Conservation (phyloP, 2,888 invertebrate genomes). For the Himalopsyche tibetana region DNA sequence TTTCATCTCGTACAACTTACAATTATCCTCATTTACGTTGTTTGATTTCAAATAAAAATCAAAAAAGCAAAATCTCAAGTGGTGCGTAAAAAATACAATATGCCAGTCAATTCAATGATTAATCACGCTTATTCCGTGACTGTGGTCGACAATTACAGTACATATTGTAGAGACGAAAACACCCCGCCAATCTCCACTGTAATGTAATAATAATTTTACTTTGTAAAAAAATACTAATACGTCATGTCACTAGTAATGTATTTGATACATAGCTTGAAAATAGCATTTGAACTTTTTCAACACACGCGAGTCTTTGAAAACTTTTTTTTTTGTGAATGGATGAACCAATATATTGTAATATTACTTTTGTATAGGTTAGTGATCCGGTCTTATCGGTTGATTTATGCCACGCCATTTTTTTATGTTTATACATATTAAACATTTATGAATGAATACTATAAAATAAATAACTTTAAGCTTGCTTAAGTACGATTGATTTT, state of each 20-base stretch:
- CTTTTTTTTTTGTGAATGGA: slow-evolving; percentile 8
- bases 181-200: not conserved
- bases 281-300: not conserved
- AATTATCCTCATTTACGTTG: too few relatives aligned
- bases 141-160: not conserved
- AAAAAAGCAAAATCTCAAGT: too few relatives aligned
- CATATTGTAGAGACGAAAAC: not conserved
- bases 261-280: not conserved
- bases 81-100: too few relatives aligned
- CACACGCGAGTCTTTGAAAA: not conserved
- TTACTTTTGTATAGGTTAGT: not conserved
- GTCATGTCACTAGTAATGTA: slow-evolving; percentile 1
- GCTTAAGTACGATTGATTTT: too few relatives aligned
- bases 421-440: too few relatives aligned
- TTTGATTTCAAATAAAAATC: too few relatives aligned
- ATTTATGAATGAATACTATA: too few relatives aligned
- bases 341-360: not conserved
- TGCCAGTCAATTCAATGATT: not conserved
- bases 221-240: not conserved
- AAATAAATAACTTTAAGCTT: too few relatives aligned
- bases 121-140: not conserved
- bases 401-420: too few relatives aligned
- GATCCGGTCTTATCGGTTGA: not conserved
- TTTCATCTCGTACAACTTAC: too few relatives aligned
- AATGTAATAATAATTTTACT: not conserved